These are phyloP conservation scores for Cecropterus lyciades DNA, from an alignment of 1,140 invertebrate genomes.

Conservation along the genomic window DNA sequence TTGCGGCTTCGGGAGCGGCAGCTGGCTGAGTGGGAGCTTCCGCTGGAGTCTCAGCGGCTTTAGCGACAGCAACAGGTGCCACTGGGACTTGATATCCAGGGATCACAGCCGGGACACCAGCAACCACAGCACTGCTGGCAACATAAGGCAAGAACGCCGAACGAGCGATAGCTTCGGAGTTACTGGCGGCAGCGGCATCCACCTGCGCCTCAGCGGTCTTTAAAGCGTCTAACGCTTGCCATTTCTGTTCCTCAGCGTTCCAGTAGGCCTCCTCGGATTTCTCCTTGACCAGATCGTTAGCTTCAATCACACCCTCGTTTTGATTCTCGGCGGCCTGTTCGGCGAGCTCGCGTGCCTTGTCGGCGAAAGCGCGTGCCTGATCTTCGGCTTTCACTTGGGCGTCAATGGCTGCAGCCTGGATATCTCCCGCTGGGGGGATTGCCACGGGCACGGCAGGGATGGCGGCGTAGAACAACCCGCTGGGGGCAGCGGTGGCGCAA, in stretches of 20 bases:
- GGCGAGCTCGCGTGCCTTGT: constrained; percentile 51
- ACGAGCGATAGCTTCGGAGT: constrained; percentile 40
- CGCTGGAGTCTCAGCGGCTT: constrained; percentile 14
- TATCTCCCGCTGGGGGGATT: constrained; percentile 57
- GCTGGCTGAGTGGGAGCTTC: constrained; percentile 12
- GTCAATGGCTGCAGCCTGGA: constrained; percentile 66
- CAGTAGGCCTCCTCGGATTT: constrained; percentile 51
- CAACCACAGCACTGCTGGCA: constrained; percentile 1
- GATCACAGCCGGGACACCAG: constrained; percentile 23
- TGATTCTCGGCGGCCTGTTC: constrained; percentile 55
- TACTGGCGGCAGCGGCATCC: constrained; percentile 52
- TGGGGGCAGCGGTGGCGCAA: constrained; percentile 66
- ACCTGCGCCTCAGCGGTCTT: constrained; percentile 56
- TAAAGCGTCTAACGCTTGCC: constrained; percentile 56
- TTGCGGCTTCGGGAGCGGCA: constrained; percentile 21
- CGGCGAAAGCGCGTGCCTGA: constrained; percentile 45
- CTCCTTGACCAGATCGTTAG: constrained; percentile 52
- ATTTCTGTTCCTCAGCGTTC: constrained; percentile 59
- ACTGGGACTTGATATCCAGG: constrained; percentile 2
- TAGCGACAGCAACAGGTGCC: constrained; percentile 23
- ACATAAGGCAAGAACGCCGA: constrained; percentile 14
- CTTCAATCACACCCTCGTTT: constrained; percentile 53
- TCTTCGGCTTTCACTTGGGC: constrained; percentile 62
- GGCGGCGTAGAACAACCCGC: constrained; percentile 49
- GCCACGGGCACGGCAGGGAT: constrained; percentile 43